Base-by-base conservation (phyloP, 64 coral and sea anemone species). In the Stichodactyla mertensii region DNA sequence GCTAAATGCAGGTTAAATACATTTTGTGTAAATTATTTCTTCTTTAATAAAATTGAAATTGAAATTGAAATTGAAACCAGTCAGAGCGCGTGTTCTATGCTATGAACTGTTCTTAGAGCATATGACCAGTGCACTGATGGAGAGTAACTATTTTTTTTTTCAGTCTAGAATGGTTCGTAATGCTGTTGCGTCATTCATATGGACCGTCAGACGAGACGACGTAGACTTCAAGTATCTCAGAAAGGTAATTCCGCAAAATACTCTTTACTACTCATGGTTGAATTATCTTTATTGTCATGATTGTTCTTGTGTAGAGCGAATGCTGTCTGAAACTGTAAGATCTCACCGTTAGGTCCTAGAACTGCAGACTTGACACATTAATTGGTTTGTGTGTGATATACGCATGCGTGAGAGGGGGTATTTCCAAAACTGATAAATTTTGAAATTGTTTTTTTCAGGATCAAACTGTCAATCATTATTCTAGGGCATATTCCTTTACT, bases 131-230 rank as follows among this genome's bases (percentile, higher is more conserved):
- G 36, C 36, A 45, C 36, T 45, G 36, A 45, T 45, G 36, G 36
- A 45, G 36, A 13, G 15, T 51, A 74, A 26, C 62, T 52, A 54
- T 19, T 79, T 59, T 55, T 77, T 54, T 74, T 6, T 26, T 31
- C 77, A 95, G 94, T 95, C 94, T 23, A 86, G 94, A 69, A 86
- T 92, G 83, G 91, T 92, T 59, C 87, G 94, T 20, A 95, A 95
- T 87, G 94, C 94, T 84, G 57, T 83, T 6, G 84, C 87, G 16
- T 87, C 94, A 18, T 95, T 95, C 16, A 92, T 95, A 10, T 95
- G 94, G 94, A 92, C 94, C 55, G 84, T 82, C 55, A 95, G 71
- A 79, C 77, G 94, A 71, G 94, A 95, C 88, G 94, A 95, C 52
- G 80, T 95, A 13, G 94, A 95, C 74, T 95, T 95, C 58, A 95